Evolutionary conservation across 2,888 invertebrate species (phyloP).

Genomic region (Euplagia quadripunctaria): DNA sequence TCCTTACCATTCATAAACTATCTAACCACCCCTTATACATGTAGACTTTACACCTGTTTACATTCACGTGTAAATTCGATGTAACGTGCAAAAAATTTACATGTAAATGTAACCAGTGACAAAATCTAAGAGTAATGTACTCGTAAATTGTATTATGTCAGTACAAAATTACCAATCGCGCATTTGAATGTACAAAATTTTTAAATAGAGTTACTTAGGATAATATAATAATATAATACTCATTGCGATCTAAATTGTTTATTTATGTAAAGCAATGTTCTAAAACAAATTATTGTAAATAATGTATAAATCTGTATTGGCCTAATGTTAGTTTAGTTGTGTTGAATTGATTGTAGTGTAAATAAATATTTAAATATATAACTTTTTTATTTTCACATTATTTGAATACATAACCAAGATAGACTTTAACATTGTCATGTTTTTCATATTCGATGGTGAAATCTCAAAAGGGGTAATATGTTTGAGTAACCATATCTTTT

Average conservation of each 20-base stretch:
- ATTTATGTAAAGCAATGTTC: conserved; percentile 53
- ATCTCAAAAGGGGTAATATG: no score
- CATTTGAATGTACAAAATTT: conserved; percentile 69
- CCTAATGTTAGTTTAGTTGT: conserved; percentile 62
- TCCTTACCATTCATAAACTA: neutral
- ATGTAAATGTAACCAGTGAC: neutral
- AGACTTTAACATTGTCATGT: no score
- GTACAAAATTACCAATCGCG: conserved; percentile 66
- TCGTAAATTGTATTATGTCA: conserved; percentile 51
- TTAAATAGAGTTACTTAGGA: conserved; percentile 35
- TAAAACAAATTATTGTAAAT: conserved; percentile 72
- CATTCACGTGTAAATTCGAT: neutral
- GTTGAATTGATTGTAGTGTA: conserved; percentile 62
- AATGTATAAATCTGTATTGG: conserved; percentile 71
- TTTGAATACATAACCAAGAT: neutral
- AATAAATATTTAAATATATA: conserved; percentile 58
- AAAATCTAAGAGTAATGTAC: conserved; percentile 13
- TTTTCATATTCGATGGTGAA: no score
- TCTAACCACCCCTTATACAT: neutral
- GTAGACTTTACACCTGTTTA: neutral
- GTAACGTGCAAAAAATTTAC: neutral
- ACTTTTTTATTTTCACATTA: conserved; percentile 21
- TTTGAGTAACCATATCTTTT: no score
- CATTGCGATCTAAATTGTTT: conserved; percentile 60
- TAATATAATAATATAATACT: conserved; percentile 55